These are phyloP conservation scores for Cryptophagus acutangulus DNA, from an alignment of 2,888 invertebrate genomes.

Conservation along the genomic window DNA sequence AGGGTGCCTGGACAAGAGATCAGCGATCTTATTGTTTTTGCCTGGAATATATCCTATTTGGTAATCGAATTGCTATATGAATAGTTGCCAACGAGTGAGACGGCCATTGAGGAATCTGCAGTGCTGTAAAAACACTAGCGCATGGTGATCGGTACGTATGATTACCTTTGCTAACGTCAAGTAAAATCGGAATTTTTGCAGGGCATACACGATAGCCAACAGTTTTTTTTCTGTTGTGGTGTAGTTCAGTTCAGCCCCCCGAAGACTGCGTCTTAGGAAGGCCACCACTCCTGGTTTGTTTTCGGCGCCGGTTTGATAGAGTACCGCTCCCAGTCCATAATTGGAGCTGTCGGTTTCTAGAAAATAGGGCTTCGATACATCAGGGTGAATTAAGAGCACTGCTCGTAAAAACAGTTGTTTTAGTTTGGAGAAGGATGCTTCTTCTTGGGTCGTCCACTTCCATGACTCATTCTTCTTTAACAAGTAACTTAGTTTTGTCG, in stretches of 20 bases:
- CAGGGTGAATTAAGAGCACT: conserved; percentile 7
- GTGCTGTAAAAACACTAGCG: conserved; percentile 22
- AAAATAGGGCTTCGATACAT: conserved; percentile 6
- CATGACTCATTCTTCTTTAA: conserved; percentile 6
- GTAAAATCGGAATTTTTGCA: conserved; percentile 28
- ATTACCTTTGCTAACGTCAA: conserved; percentile 16
- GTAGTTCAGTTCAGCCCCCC: conserved; percentile 8
- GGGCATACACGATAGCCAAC: no score
- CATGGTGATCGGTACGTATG: conserved; percentile 28
- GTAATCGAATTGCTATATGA: no score
- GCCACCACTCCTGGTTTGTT: conserved; percentile 4
- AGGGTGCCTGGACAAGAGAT: no score
- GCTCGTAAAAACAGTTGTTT: conserved; percentile 9
- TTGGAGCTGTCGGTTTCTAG: conserved; percentile 10
- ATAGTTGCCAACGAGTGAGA: no score
- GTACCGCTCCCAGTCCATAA: conserved; percentile 10
- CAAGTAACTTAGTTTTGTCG: not conserved
- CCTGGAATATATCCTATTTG: no score
- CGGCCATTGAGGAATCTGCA: conserved; percentile 21
- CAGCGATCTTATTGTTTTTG: no score
- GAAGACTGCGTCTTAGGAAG: conserved; percentile 11
- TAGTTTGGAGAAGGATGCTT: conserved; percentile 5
- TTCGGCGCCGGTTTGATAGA: conserved; percentile 8
- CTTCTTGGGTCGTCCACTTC: conserved; percentile 8
- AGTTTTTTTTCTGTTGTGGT: no score